Evolutionary conservation across 2,888 invertebrate species (phyloP).

Genomic region (Glaucopsyche alexis): DNA sequence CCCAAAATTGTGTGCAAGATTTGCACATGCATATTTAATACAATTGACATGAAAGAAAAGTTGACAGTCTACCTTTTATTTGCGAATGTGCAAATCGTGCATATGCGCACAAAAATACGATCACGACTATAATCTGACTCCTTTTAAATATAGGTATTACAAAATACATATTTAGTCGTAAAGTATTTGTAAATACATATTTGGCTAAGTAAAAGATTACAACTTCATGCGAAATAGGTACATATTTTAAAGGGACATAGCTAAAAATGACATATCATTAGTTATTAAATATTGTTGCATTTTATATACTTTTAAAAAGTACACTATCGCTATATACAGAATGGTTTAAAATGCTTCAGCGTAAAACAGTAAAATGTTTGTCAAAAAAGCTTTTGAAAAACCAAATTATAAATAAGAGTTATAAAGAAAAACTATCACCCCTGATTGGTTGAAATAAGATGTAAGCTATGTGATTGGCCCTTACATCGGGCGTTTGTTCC

Average conservation of each 20-base stretch:
- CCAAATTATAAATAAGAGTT: constrained; percentile 7
- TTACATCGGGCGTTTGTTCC: constrained; percentile 1
- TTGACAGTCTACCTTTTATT: too few relatives aligned
- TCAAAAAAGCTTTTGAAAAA: neutral
- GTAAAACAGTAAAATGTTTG: constrained; percentile 5
- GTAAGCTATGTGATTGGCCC: neutral
- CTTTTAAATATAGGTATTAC: neutral
- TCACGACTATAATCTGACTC: neutral
- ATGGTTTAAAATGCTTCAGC: constrained; percentile 3
- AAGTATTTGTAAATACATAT: too few relatives aligned
- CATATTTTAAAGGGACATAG: neutral
- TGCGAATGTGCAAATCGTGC: too few relatives aligned
- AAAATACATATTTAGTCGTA: too few relatives aligned
- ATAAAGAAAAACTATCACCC: neutral
- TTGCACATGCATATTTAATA: too few relatives aligned
- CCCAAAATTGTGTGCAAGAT: too few relatives aligned
- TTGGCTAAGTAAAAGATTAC: neutral
- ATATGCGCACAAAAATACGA: neutral
- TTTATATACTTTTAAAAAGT: constrained; percentile 16
- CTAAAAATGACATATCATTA: neutral
- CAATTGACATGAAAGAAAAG: too few relatives aligned
- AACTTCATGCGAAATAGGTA: neutral
- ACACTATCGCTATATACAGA: constrained; percentile 9
- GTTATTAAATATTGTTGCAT: constrained; percentile 23
- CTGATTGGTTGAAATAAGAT: neutral